These are phyloP conservation scores for Chunga burmeisteri DNA, from an alignment of 2,113 vertebrate genomes.

Conservation along the genomic window DNA sequence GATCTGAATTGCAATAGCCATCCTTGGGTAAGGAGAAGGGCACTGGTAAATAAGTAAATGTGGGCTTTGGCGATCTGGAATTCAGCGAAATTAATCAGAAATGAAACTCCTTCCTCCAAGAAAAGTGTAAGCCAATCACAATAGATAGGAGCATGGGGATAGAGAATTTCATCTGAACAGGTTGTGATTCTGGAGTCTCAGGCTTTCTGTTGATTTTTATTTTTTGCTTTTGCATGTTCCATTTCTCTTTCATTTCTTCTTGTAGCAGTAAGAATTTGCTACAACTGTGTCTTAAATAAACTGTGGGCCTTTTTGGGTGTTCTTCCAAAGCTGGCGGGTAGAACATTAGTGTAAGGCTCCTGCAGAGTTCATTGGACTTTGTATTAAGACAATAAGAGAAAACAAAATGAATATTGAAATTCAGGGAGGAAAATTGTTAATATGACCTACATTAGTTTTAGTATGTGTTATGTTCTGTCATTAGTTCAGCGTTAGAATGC, in stretches of 20 bases:
- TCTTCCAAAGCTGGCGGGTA: background rate
- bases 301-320: background rate
- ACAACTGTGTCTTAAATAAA: background rate
- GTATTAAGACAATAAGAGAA: background rate
- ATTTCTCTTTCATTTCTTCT: background rate
- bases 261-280: background rate
- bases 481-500: constrained; percentile 3
- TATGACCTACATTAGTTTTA: background rate
- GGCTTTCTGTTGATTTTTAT: background rate
- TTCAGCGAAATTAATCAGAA: background rate
- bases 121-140: background rate
- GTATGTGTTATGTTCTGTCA: background rate
- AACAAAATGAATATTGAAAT: background rate
- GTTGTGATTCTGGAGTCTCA: background rate
- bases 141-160: background rate
- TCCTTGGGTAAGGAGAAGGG: background rate
- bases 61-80: background rate
- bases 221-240: background rate
- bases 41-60: background rate
- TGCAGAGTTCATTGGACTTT: background rate
- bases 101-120: background rate
- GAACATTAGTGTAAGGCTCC: background rate
- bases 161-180: background rate
- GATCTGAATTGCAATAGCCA: background rate
- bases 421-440: background rate